Percentiles rank a stretch among this genome's conserved stretches.
These are phyloP conservation scores for Tragelaphus scriptus DNA, from an alignment of 2,113 vertebrate genomes.

Conservation along the genomic window DNA sequence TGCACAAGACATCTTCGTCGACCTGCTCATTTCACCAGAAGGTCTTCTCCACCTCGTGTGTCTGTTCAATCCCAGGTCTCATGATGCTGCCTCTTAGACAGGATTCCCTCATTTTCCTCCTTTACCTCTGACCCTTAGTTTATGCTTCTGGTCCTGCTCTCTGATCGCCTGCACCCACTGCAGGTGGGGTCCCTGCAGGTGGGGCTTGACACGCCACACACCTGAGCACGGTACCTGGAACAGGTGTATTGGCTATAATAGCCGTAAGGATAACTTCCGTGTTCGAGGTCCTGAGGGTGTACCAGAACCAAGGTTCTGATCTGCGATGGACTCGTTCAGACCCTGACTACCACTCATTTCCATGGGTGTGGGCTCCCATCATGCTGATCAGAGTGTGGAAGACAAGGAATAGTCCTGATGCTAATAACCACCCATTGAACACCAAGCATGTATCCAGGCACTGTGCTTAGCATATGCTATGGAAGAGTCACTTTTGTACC, in stretches of 20 bases:
- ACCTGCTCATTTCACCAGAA: background rate
- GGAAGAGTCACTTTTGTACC: background rate
- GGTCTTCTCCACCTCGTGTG: background rate
- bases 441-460: accelerated
- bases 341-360: accelerated
- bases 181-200: background rate
- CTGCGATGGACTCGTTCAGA: background rate
- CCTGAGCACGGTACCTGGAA: accelerated
- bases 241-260: accelerated
- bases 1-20: accelerated
- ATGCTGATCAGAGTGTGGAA: accelerated
- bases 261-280: accelerated
- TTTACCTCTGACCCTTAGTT: background rate
- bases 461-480: accelerated
- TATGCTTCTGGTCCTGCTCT: background rate
- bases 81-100: background rate
- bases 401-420: accelerated
- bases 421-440: accelerated
- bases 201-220: accelerated
- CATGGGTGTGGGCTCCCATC: too few species aligned
- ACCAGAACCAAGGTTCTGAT: background rate
- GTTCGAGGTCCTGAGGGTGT: background rate
- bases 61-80: background rate
- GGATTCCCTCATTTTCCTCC: background rate
- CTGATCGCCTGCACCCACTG: accelerated